phyloP scores from a whole-genome alignment of 92 coral and sea anemone species.

The Epizoanthus scotinus region DNA sequence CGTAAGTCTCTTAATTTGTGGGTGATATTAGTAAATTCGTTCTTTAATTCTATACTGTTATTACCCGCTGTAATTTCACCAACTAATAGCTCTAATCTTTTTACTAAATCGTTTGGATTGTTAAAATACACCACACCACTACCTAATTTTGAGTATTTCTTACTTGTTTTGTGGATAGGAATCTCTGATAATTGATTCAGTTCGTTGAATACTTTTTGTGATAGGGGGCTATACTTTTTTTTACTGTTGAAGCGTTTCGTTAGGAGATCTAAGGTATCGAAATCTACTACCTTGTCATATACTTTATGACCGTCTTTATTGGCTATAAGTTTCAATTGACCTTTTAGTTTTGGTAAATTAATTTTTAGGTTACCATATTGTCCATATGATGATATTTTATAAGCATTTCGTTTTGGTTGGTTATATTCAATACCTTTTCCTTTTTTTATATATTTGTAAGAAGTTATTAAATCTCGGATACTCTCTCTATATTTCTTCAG shows the following conservation, averaged over 20 bases:
- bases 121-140: conserved; percentile 38
- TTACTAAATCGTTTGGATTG: conserved; percentile 4
- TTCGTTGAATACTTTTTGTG: no score
- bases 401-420: conserved; percentile 38
- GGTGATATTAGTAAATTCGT: conserved; percentile 10
- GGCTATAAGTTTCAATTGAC: conserved; percentile 18
- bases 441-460: no score
- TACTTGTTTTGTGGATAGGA: conserved; percentile 42
- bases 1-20: conserved; percentile 24
- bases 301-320: not conserved
- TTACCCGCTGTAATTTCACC: conserved; percentile 34
- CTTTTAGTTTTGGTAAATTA: conserved; percentile 33
- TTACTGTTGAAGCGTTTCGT: not conserved
- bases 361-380: conserved; percentile 7
- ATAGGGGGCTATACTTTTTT: no score
- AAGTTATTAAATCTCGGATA: no score
- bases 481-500: no score
- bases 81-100: conserved; percentile 16
- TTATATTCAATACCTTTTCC: no score
- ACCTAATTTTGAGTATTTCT: conserved; percentile 39
- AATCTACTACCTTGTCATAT: conserved; percentile 21
- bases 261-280: conserved; percentile 7
- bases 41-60: not conserved
- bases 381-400: conserved; percentile 7
- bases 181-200: not conserved